Evolutionary conservation across 2,113 vertebrate genomes (phyloP).

Genomic region (Lasiurus cinereus): DNA sequence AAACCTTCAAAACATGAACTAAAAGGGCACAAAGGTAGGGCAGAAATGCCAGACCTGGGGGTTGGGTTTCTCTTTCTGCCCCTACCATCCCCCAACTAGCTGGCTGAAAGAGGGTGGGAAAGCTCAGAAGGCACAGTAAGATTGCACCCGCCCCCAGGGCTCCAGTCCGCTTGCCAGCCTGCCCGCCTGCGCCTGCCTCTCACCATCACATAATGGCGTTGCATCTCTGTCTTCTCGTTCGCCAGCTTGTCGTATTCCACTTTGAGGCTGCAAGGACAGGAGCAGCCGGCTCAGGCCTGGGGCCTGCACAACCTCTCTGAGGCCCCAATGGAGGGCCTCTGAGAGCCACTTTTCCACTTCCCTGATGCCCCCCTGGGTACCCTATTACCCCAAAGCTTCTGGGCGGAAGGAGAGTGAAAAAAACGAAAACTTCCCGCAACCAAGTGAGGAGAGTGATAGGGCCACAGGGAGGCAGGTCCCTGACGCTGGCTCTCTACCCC

Average conservation of each 20-base stretch:
- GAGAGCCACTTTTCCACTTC: constrained; percentile 7
- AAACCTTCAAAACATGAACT: constrained; percentile 35
- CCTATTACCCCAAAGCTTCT: neutral
- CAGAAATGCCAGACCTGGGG: neutral
- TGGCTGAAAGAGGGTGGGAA: neutral
- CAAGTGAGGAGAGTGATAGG: neutral
- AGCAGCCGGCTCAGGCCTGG: constrained; percentile 58
- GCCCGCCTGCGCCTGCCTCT: constrained; percentile 83
- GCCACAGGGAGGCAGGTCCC: neutral
- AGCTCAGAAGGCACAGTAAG: neutral
- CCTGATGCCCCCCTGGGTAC: neutral
- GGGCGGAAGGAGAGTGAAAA: neutral
- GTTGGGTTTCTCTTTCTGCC: constrained; percentile 18
- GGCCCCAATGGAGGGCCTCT: neutral
- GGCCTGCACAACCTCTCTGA: neutral
- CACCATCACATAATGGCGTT: constrained; percentile 99
- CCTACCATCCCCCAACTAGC: neutral
- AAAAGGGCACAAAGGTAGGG: constrained; percentile 1
- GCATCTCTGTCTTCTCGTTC: constrained; percentile 98
- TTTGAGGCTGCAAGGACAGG: constrained; percentile 86
- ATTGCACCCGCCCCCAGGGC: neutral
- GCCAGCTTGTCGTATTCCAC: constrained; percentile 98
- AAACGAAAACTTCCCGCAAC: constrained; percentile 69
- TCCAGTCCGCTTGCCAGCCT: neutral
- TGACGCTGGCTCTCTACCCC: neutral